Base-by-base conservation (phyloP, 2,888 invertebrate genomes). In the Tetragnatha montana region DNA sequence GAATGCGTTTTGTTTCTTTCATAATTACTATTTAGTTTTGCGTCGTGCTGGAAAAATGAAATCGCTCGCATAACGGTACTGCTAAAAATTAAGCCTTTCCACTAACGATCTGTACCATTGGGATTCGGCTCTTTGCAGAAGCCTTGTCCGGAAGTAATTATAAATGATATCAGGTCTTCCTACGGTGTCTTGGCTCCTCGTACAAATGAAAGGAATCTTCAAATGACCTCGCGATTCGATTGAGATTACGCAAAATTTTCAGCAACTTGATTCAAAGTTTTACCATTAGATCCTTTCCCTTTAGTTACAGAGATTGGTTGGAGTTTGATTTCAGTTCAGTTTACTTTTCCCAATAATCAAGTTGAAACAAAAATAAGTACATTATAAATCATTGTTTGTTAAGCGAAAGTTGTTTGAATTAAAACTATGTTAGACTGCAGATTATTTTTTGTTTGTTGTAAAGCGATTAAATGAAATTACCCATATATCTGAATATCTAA, bases 21-120 rank as follows among this genome's bases (percentile, higher is more conserved):
- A 51, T 60, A 82, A 82, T 82, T 82, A 82, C 73, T 73, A 82
- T 82, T 82, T 74, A 82, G 74, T 50, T 50, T 74, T 82, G 51
- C 74, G 82, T 14, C 22, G 60, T 7, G 19, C 12, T 7, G 82
- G 81, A 81, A 81, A 74, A 82, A 82, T 51, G 81, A 73, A 35
- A 60, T 60, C n/a, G 17, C 8, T 51, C 60, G 19, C 51, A 76
- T 47, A 76, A 76, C 47, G 76, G 50, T 76, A 76, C n/a, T 14
- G 19, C 74, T 82, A 82, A 74, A 60, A 82, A 81, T 49, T 73
- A 71, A 49, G 82, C 60, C 22, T 51, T 60, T 60, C 51, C 47
- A 35, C 74, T 74, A 51, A 81, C 73, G 81, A 82, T 82, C 51
- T 82, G 60, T 21, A 74, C 51, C 50, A 35, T 50, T 74, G 82